Conservation (phyloP, 2,113 vertebrate species). For the Triplophysa siluroides region DNA sequence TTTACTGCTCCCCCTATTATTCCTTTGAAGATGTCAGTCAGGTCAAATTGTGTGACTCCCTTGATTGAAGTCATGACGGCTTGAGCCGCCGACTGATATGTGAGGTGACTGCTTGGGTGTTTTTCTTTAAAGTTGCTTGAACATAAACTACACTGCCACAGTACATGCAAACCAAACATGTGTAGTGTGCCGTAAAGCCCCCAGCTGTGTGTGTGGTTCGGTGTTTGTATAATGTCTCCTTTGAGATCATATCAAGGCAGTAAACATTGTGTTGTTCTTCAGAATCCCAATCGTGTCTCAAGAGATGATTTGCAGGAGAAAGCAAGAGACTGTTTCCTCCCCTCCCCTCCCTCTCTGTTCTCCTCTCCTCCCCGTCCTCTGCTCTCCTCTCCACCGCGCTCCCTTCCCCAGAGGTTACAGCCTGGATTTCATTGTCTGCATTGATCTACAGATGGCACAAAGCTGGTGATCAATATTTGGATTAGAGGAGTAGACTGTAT, state of each 20-base stretch:
- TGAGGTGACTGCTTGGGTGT: not conserved
- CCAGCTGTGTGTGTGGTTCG: conserved; percentile 6
- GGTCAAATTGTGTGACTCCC: not conserved
- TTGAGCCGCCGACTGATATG: not conserved
- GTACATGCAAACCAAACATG: not conserved
- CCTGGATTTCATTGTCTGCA: conserved; percentile 66
- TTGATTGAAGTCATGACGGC: not conserved
- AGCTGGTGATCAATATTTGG: conserved; percentile 61
- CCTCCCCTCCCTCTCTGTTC: too few relatives aligned
- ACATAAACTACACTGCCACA: not conserved
- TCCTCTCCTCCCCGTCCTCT: not conserved
- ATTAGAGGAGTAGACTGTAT: conserved; percentile 51
- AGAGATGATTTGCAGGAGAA: conserved; percentile 15
- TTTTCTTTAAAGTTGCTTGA: not conserved
- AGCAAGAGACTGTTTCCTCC: not conserved
- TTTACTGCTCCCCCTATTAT: not conserved
- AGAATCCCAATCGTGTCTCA: conserved; percentile 21
- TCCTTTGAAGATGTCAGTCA: conserved; percentile 1
- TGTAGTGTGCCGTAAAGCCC: not conserved
- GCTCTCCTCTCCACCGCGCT: not conserved
- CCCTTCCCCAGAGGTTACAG: conserved; percentile 53
- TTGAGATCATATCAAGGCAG: conserved; percentile 6
- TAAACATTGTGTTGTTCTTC: conserved; percentile 44
- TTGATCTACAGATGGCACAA: conserved; percentile 57
- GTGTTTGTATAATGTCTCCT: conserved; percentile 26